These are phyloP conservation scores for Microctonus brassicae DNA, from an alignment of 2,888 invertebrate genomes.

Conservation along the genomic window DNA sequence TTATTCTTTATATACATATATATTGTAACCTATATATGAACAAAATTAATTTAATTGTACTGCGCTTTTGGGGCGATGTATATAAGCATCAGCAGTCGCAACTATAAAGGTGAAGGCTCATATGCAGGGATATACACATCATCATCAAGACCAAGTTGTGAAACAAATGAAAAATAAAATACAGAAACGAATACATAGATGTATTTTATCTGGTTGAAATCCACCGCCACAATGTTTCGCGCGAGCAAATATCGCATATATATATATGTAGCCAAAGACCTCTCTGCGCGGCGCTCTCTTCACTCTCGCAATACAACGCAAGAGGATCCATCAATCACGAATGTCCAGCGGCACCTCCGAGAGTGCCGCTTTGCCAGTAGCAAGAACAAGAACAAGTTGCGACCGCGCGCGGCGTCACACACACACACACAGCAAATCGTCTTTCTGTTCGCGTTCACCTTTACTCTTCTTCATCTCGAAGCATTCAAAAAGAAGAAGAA, in stretches of 20 bases:
- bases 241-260: background rate
- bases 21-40: background rate
- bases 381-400: constrained; percentile 58
- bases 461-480: constrained; percentile 17
- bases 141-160: constrained; percentile 23
- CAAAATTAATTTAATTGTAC: background rate
- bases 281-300: constrained; percentile 48
- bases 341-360: constrained; percentile 47
- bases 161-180: constrained; percentile 25
- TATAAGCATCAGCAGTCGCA: background rate
- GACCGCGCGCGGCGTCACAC: constrained; percentile 44
- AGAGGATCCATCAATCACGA: constrained; percentile 66
- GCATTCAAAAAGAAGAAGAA: background rate
- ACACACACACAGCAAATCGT: constrained; percentile 37
- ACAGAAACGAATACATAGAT: too few species aligned
- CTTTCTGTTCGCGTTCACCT: constrained; percentile 3
- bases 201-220: constrained; percentile 27
- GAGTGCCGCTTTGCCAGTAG: constrained; percentile 61
- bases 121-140: background rate
- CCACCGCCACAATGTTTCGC: background rate
- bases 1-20: constrained; percentile 27
- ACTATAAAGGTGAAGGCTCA: background rate
- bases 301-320: constrained; percentile 45
- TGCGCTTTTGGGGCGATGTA: too few species aligned
- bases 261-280: constrained; percentile 44